Percentiles rank a stretch among this genome's conserved stretches.
Conservation (phyloP, 2,113 vertebrate genomes). For the Pteruthius melanotis region DNA sequence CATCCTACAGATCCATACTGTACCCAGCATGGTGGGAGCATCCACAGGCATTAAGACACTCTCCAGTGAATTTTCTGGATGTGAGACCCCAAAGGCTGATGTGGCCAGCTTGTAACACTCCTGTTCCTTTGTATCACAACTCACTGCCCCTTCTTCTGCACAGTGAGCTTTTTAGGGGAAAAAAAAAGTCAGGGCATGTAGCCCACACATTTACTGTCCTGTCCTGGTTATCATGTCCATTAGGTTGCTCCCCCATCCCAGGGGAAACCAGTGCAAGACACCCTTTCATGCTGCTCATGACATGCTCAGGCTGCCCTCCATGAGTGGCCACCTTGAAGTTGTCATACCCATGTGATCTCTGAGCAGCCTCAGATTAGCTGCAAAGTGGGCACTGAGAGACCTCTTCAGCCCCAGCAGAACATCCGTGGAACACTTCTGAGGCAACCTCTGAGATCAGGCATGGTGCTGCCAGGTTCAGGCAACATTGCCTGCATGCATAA, state of each 20-base stretch:
- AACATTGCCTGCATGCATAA: fast-evolving
- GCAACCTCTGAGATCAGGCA: not conserved
- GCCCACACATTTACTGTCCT: too few relatives aligned
- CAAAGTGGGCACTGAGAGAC: fast-evolving
- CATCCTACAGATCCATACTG: not conserved
- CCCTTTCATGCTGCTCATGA: not conserved
- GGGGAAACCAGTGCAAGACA: not conserved
- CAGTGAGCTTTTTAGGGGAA: fast-evolving
- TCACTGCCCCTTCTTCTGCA: not conserved
- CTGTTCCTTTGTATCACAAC: not conserved
- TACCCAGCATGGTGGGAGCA: not conserved
- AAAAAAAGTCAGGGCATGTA: not conserved
- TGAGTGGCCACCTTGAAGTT: not conserved
- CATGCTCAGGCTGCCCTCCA: fast-evolving
- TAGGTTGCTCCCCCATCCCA: not conserved
- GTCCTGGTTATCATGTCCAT: not conserved
- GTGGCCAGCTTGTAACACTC: not conserved
- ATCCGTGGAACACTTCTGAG: fast-evolving
- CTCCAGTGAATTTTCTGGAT: not conserved
- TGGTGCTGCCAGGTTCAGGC: fast-evolving
- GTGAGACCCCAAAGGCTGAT: not conserved
- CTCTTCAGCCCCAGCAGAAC: not conserved
- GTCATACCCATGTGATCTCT: not conserved
- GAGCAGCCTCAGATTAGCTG: not conserved
- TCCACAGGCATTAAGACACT: not conserved